Evolutionary conservation across 2,113 vertebrate species (phyloP), one percentile per base, ranked within the genome.

Genomic region (Cromileptes altivelis): DNA sequence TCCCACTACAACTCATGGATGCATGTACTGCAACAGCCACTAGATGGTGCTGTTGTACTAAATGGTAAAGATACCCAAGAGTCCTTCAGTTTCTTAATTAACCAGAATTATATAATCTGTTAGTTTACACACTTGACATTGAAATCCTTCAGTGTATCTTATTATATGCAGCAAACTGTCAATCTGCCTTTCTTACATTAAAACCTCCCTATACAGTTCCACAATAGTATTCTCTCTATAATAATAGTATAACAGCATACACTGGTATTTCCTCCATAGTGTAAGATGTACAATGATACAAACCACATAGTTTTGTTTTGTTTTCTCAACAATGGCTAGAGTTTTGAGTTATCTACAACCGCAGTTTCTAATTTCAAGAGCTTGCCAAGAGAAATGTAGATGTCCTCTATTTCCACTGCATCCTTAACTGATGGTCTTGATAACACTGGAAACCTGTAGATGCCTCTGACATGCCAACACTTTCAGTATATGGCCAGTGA

Each of bases 41-140:
- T 82, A 92, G 93, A 85, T 93, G 93, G 91, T 18, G 89, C 62
- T 92, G 80, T 70, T 88, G 91, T 27, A 81, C 86, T 87, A 58
- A 55, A 82, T 49, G 58, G 73, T 3, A 2, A 62, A 14, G 3
- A 19, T 45, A 19, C 62, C n/a, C 6, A 11, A 1, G 13, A 4
- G 17, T 0, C 2, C 19, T 7, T 64, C 50, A 37, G 11, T 13
- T 37, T 60, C 18, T 7, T 83, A 75, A 85, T 89, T 47, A 68
- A 23, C 53, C 57, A 6, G 47, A 56, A 85, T 74, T 72, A 62
- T 17, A 61, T 50, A n/a, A 79, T 70, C 1, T 50, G 37, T 70
- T 69, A 2, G 40, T 57, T 77, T 21, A 68, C 9, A 65, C 1
- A 15, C 50, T 45, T 23, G 8, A 65, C 33, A 30, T 45, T n/a